Conservation (phyloP, 2,797 vertebrate species). For the Poecilia picta region DNA sequence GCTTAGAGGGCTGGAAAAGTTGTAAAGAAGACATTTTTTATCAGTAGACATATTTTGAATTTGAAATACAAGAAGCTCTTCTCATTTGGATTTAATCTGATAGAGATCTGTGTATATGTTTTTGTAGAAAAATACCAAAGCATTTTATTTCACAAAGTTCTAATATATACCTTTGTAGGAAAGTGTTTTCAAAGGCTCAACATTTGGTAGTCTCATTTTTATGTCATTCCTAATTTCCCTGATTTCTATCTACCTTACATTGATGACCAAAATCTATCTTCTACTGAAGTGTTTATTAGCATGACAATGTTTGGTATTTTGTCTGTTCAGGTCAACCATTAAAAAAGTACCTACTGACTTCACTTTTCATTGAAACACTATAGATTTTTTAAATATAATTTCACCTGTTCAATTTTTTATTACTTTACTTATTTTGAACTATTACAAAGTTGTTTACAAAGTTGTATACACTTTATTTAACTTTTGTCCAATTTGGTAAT, state of each 20-base stretch:
- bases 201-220: neutral
- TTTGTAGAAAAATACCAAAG: neutral
- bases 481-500: neutral
- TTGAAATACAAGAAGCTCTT: neutral
- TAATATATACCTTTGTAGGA: too few species aligned
- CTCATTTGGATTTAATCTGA: neutral
- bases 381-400: neutral
- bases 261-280: neutral
- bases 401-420: neutral
- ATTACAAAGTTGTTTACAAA: neutral
- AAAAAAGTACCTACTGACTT: neutral
- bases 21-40: slow-evolving; percentile 9
- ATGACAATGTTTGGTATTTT: neutral
- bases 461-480: neutral
- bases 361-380: neutral
- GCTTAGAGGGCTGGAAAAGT: slow-evolving; percentile 5
- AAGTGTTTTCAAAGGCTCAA: neutral
- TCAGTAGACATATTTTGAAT: neutral
- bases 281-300: neutral
- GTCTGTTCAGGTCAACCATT: neutral
- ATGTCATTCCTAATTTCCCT: neutral
- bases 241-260: neutral
- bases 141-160: neutral
- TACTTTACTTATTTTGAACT: neutral
- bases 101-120: neutral